Base-by-base conservation (phyloP, 2,797 vertebrate species). In the Intellagama lesueurii region DNA sequence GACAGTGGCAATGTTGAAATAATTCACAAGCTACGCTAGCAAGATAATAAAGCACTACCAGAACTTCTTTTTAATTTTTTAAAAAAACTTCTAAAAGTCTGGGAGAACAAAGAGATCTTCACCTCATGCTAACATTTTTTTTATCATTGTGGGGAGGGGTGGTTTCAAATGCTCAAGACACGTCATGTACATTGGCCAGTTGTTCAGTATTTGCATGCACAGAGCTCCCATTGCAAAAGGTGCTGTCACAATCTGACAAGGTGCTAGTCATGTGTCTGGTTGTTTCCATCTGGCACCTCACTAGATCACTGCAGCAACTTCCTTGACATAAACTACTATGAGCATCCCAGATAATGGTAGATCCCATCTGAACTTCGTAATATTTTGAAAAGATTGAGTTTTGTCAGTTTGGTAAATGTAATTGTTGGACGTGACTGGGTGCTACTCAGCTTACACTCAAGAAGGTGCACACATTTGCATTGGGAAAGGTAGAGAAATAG, bases 271-370 rank as follows among this genome's bases (percentile, higher is more conserved):
- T 56, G 52, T 56, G 12, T 56, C 14, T 56, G 52, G 52, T 56
- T 56, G 52, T 56, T 56, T 56, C 9, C 52, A 56, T 9, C 14
- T 9, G 52, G 52, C 52, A 9, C 52, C 52, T 56, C 52, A 14
- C 52, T 56, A 56, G 52, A 56, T 56, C 52, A 56, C 52, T 56
- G 52, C 12, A 56, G 14, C 52, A 56, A 14, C 52, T 56, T 56
- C 76, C 60, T 89, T 94, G 90, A 70, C 82, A 90, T 47, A 89
- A 92, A 90, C 91, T 90, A 87, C 72, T 92, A 86, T 87, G 81
- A 80, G 88, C 84, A 87, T 90, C 79, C 73, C 94, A 91, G 92
- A 89, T 26, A 93, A 92, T 19, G 82, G 24, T 60, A 89, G 80
- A 91, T 83, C 28, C 0, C 11, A 89, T 91, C 88, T 92, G 35